A percentile compares a stretch with the other conserved stretches of the same genome.
Evolutionary conservation across 2,888 invertebrate genomes (phyloP).

Genomic region (Caenorhabditis sinica): DNA sequence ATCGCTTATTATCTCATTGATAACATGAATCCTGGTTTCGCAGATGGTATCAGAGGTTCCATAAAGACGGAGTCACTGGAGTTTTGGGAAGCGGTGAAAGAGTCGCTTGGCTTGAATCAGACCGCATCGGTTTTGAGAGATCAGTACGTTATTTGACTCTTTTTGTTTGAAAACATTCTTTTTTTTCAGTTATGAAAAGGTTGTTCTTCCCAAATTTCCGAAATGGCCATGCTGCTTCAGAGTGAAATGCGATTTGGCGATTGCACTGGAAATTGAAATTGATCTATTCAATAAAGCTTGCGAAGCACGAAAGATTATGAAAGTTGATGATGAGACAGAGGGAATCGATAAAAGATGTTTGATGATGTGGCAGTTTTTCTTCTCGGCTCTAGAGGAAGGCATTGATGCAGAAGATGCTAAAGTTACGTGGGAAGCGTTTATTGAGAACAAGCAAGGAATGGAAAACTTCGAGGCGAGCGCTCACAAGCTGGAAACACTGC

Average conservation of each 20-base stretch:
- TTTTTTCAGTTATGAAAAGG: neutral
- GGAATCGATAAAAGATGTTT: neutral
- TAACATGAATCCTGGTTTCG: neutral
- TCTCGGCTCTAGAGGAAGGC: neutral
- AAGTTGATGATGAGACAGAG: neutral
- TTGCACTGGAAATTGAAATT: neutral
- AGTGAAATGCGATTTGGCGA: neutral
- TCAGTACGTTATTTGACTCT: neutral
- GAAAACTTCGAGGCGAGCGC: neutral
- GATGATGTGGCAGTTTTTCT: neutral
- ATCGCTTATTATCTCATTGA: neutral
- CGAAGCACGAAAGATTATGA: neutral
- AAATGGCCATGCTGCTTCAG: neutral
- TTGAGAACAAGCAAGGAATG: neutral
- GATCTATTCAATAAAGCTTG: neutral
- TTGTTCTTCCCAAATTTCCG: neutral
- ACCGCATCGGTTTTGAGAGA: neutral
- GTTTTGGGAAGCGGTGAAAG: neutral
- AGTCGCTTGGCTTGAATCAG: neutral
- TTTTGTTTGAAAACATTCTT: neutral
- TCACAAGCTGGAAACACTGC: neutral
- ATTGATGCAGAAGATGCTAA: neutral
- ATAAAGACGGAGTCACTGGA: neutral
- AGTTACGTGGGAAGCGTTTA: neutral
- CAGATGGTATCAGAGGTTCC: neutral